Percentiles rank a stretch among this genome's conserved stretches.
Conservation (phyloP, 2,113 vertebrate species). For the Uria lomvia region DNA sequence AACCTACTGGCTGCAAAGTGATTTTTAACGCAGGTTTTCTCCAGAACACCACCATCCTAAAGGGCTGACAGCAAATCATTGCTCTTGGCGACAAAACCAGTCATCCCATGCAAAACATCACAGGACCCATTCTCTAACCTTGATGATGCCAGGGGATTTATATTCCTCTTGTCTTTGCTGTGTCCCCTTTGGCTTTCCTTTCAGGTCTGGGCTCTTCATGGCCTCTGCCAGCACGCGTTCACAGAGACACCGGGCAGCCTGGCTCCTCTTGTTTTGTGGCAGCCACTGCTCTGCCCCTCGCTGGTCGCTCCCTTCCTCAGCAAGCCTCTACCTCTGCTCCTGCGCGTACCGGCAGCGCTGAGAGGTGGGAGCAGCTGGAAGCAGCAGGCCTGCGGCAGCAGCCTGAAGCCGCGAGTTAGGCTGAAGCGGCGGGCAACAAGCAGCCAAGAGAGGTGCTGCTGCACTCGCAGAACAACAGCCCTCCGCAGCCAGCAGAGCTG, state of each 20-base stretch:
- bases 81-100: neutral
- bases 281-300: rapidly evolving
- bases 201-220: neutral
- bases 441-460: neutral
- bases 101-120: neutral
- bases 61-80: neutral
- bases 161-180: neutral
- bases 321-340: neutral
- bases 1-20: neutral
- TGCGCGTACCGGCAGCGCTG: rapidly evolving
- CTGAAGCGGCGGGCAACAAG: rapidly evolving
- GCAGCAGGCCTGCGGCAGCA: neutral
- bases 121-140: neutral
- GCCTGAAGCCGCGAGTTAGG: neutral
- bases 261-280: neutral
- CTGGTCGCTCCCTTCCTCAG: neutral
- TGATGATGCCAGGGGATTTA: neutral
- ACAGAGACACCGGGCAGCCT: neutral
- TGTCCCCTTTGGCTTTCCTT: neutral
- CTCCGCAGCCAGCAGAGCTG: rapidly evolving
- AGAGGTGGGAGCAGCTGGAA: neutral
- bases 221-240: neutral
- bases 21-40: neutral
- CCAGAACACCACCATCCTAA: neutral
- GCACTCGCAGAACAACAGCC: neutral